Base-by-base conservation (phyloP, 92 coral and sea anemone species). In the Porites divaricata region DNA sequence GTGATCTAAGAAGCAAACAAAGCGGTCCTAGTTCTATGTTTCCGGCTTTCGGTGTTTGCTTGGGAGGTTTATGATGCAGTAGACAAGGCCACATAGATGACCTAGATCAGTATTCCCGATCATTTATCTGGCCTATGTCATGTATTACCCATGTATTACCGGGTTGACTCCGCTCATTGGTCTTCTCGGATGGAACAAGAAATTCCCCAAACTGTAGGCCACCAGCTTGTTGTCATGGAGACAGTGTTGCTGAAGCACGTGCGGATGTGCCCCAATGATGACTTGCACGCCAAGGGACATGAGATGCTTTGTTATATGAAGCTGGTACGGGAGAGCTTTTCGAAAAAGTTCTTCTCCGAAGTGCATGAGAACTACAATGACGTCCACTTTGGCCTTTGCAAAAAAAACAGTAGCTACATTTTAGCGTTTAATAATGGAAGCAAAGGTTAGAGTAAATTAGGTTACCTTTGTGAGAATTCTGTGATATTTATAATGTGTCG, bases 221-320 rank as follows among this genome's bases (percentile, higher is more conserved):
- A 91, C 76, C 45, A 92, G 15, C 20, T 49, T 58, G 22, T 56
- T 73, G 20, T 83, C 89, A 58, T 78, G 61, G 77, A 25, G 25
- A 79, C 82, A 76, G 76, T 92, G 93, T 1, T 72, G 73, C 52
- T 92, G 91, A 4, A 92, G 79, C 49, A 85, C 75, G 59, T 92
- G 95, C 0, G 93, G 88, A 64, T 92, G 95, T 49, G 82, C 67
- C 45, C 95, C 95, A 8, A 92, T 77, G 77, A 92, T 83, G n/a
- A 92, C 81, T 6, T 83, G 91, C 7, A 84, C 95, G 7, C 93
- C 95, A 52, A 83, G 81, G 17, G 90, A 83, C 83, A 70, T 51
- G 12, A 92, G 89, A 24, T 83, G 74, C 28, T 49, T 59, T 14
- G 84, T 83, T 49, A 82, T 79, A 26, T 77, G 80, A 61, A 69